Percentiles rank a stretch among this genome's conserved stretches.
Conservation (phyloP, 2,888 invertebrate genomes). For the Pristionchus exspectatus region DNA sequence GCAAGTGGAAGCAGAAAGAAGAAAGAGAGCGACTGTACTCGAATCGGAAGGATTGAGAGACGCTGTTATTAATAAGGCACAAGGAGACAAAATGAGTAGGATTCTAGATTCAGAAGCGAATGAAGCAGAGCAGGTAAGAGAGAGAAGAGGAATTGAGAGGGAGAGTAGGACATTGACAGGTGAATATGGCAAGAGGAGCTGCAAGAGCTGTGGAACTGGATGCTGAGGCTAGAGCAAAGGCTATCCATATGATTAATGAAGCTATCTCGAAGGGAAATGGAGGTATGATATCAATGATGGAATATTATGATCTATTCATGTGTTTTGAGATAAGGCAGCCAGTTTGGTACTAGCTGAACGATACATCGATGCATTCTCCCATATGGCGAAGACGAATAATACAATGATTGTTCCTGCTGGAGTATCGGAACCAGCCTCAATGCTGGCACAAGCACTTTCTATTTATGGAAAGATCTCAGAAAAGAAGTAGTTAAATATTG, state of each 20-base stretch:
- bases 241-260: conserved; percentile 87
- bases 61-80: conserved; percentile 91
- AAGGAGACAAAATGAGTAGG: conserved; percentile 92
- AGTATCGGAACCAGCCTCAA: conserved; percentile 18
- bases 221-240: conserved; percentile 91
- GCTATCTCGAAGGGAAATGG: conserved; percentile 79
- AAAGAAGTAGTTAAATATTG: conserved; percentile 82
- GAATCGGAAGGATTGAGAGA: conserved; percentile 89
- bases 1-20: conserved; percentile 98
- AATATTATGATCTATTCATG: not conserved
- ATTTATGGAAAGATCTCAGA: conserved; percentile 36
- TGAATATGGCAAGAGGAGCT: conserved; percentile 82
- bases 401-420: conserved; percentile 90
- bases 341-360: conserved; percentile 94
- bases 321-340: conserved; percentile 87
- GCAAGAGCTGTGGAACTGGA: conserved; percentile 92
- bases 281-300: not conserved
- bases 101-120: conserved; percentile 97
- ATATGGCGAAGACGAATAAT: conserved; percentile 93
- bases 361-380: conserved; percentile 94
- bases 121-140: conserved; percentile 84
- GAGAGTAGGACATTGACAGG: conserved; percentile 53
- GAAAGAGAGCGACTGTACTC: conserved; percentile 95
- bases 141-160: not conserved
- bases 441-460: conserved; percentile 19